Base-by-base conservation (phyloP, 2,797 vertebrate species). In the Babyrousa celebensis region DNA sequence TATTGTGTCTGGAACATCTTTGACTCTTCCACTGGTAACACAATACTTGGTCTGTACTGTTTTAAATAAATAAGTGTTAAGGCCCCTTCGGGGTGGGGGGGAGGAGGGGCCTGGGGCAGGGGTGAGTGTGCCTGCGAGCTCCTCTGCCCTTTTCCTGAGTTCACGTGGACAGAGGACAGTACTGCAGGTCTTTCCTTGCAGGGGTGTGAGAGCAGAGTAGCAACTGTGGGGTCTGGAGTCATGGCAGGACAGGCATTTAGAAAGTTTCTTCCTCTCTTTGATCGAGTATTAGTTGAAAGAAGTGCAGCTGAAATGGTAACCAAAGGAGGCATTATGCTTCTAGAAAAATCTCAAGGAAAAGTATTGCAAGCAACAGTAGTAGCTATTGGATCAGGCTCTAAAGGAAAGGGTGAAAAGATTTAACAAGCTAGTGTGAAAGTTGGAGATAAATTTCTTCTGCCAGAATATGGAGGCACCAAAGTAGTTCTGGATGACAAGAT, bases 261-360 rank as follows among this genome's bases (percentile, higher is more conserved):
- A 92, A 99, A 99, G 21, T 99, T 99, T 98, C 99, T 99, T 14
- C 99, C 99, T 3, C 98, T 99, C 97, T 99, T 99, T 67, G 99
- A 99, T 98, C 99, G 99, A 1, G 99, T 99, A 3, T 98, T 99
- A 98, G 99, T 99, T 95, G 99, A 99, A 98, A 99, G 99, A 32
- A 96, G 99, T 25, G 98, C 98, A 0, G 99, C 99, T 0, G 99
- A 99, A 98, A 99, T 99, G 0, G 99, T 99, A 72, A 99, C 99
- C 3, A 99, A 99, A 97, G 99, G 99, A 27, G 99, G 99, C 95
- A 99, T 99, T 97, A 99, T 99, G 99, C 99, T 99, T 97, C 99
- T 99, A 56, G 99, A 99, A 98, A 99, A 99, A 98, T 98, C 99
- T 48, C 99, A 99, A 96, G 99, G 99, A 70, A 99, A 99, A 97